Percentiles rank a stretch among this genome's conserved stretches.
Conservation (phyloP, 2,797 vertebrate species). For the Falco rusticolus region DNA sequence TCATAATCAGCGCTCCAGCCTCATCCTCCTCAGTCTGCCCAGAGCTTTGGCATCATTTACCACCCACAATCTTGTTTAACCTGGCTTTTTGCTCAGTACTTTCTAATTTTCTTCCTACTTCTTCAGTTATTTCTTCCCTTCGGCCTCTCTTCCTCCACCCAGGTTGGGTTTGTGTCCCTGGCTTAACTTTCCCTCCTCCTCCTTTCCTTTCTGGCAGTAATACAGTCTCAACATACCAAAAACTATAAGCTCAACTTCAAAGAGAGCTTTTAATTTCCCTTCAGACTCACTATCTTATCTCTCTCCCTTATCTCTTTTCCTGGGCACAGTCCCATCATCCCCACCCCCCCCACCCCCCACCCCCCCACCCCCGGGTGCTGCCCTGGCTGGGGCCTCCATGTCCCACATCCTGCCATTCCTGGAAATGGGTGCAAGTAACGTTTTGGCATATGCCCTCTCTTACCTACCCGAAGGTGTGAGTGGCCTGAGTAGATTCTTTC, state of each 20-base stretch:
- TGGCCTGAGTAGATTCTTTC: not conserved
- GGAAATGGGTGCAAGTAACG: not conserved
- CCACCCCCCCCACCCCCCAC: too few species aligned
- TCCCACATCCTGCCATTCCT: not conserved
- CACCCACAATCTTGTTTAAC: not conserved
- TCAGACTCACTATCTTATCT: not conserved
- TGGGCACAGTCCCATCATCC: not conserved
- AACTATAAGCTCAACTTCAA: not conserved
- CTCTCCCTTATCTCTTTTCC: not conserved
- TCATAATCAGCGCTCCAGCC: not conserved
- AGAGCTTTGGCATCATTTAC: not conserved
- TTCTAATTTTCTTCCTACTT: conserved; percentile 36
- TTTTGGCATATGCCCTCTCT: not conserved
- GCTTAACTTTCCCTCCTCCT: conserved; percentile 16
- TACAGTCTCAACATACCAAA: not conserved
- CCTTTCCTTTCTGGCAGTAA: conserved; percentile 17
- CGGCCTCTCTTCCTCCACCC: not conserved
- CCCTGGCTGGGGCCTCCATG: not conserved
- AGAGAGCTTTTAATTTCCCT: not conserved
- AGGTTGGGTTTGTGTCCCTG: not conserved
- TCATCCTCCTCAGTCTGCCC: not conserved
- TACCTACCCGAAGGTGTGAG: not conserved
- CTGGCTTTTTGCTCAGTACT: not conserved
- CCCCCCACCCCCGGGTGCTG: not conserved
- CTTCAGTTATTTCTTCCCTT: conserved; percentile 23